phyloP scores from a whole-genome alignment of 35 echinoderm and acorn worm genomes.

The Strongylocentrotus purpuratus region DNA sequence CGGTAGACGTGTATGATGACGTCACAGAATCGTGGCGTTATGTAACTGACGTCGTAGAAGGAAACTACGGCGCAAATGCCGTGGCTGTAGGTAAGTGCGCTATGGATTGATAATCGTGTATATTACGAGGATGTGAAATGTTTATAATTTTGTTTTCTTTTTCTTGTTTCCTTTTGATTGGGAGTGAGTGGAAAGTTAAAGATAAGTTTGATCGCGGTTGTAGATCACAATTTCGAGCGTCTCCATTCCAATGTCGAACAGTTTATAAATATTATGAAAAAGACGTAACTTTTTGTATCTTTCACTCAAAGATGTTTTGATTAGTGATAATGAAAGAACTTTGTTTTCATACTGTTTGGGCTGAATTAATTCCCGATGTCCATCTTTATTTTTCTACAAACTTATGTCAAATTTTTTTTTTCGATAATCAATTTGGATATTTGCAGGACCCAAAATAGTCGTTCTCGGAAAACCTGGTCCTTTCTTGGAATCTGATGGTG shows the following conservation, averaged over 20 bases:
- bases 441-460: constrained; percentile 20
- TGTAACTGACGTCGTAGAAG: not conserved
- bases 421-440: not conserved
- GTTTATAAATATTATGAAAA: too few species aligned
- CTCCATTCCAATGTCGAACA: too few species aligned
- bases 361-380: too few species aligned
- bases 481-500: not conserved
- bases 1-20: constrained; percentile 44
- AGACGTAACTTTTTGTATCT: too few species aligned
- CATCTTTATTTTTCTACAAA: too few species aligned
- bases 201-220: not conserved
- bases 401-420: not conserved
- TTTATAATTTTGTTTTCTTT: not conserved
- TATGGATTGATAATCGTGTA: too few species aligned
- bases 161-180: not conserved
- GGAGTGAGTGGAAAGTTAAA: not conserved
- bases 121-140: not conserved
- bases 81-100: not conserved
- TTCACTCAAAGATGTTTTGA: too few species aligned
- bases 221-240: too few species aligned
- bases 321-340: too few species aligned
- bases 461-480: constrained; percentile 15
- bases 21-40: not conserved
- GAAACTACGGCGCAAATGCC: constrained; percentile 24
- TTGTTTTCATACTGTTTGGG: too few species aligned